Evolutionary conservation across 2,888 invertebrate species (phyloP).

Genomic region (Apotomis betuletana): DNA sequence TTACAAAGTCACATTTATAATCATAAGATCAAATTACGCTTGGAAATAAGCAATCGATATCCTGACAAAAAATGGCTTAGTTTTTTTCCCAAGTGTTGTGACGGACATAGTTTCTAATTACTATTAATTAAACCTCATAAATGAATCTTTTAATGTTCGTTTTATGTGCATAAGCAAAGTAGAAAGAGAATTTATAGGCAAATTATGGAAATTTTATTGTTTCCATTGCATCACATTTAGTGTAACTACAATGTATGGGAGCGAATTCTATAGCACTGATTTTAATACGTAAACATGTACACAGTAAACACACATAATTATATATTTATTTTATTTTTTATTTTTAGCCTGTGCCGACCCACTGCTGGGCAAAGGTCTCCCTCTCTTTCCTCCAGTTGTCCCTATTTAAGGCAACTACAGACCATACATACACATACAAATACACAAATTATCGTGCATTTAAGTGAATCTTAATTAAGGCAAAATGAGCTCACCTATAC

Average conservation of each 20-base stretch:
- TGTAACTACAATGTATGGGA: not conserved
- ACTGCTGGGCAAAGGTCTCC: too few relatives aligned
- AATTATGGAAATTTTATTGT: slow-evolving; percentile 25
- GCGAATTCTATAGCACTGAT: not conserved
- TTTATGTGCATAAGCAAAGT: slow-evolving; percentile 10
- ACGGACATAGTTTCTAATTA: slow-evolving; percentile 28
- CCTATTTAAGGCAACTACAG: too few relatives aligned
- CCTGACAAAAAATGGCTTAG: slow-evolving; percentile 17
- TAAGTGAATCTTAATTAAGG: too few relatives aligned
- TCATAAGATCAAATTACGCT: not conserved
- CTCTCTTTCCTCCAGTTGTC: too few relatives aligned
- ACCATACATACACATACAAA: too few relatives aligned
- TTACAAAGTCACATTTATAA: not conserved
- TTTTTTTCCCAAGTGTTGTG: slow-evolving; percentile 18
- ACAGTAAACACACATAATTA: not conserved
- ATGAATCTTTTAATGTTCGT: slow-evolving; percentile 3
- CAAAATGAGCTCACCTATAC: too few relatives aligned
- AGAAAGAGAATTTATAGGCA: slow-evolving; percentile 10
- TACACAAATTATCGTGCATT: too few relatives aligned
- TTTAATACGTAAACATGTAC: not conserved
- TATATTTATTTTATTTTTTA: too few relatives aligned
- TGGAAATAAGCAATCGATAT: not conserved
- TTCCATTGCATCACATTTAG: not conserved
- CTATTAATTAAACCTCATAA: slow-evolving; percentile 21
- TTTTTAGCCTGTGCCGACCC: too few relatives aligned